Evolutionary conservation across 1,140 invertebrate genomes (phyloP).

Genomic region (Antheraea mylitta): DNA sequence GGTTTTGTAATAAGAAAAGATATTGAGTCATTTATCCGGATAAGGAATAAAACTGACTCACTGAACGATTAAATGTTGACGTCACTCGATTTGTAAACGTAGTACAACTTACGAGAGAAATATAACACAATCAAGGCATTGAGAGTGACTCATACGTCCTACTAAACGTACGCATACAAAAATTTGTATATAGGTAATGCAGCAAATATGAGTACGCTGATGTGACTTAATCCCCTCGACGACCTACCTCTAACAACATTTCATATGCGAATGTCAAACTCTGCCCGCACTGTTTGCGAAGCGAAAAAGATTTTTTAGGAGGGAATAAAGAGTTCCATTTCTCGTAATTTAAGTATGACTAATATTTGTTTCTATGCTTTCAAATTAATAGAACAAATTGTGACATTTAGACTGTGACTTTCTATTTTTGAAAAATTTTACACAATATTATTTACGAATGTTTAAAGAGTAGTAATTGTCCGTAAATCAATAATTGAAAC

Average conservation of each 20-base stretch:
- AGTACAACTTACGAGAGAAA: slow-evolving; percentile 31
- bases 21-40: slow-evolving; percentile 45
- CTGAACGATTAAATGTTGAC: slow-evolving; percentile 43
- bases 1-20: slow-evolving; percentile 1
- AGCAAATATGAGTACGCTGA: slow-evolving; percentile 4
- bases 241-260: slow-evolving; percentile 34
- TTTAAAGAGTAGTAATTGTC: neutral
- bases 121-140: slow-evolving; percentile 23
- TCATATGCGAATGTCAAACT: slow-evolving; percentile 39
- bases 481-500: neutral
- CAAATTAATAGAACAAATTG: no score
- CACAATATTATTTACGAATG: neutral
- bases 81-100: slow-evolving; percentile 40
- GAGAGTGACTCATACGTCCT: slow-evolving; percentile 34
- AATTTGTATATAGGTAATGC: neutral
- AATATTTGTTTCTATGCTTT: neutral
- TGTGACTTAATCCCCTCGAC: slow-evolving; percentile 34
- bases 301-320: slow-evolving; percentile 34
- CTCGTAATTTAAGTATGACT: slow-evolving; percentile 14
- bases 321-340: slow-evolving; percentile 26
- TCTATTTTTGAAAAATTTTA: neutral
- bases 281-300: slow-evolving; percentile 33
- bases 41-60: slow-evolving; percentile 43
- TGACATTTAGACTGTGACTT: neutral
- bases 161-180: slow-evolving; percentile 16